A percentile compares a stretch with the other conserved stretches of the same genome.
Conservation (phyloP, 1,140 invertebrate species). For the Bombus polaris region DNA sequence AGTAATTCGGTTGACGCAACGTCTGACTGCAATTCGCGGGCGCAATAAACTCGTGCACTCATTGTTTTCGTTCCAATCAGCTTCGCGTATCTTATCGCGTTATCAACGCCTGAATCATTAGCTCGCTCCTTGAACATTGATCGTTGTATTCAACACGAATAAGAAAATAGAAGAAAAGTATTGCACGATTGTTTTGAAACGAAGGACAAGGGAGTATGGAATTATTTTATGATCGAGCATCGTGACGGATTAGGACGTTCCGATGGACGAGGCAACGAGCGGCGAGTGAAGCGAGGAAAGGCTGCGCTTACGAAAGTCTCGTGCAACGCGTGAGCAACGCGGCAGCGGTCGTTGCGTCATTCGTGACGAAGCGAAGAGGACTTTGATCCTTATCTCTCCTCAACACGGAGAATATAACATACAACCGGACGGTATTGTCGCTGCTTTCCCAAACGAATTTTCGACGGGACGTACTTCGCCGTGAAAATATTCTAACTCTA, state of each 20-base stretch:
- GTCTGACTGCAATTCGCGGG: conserved; percentile 23
- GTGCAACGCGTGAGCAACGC: conserved; percentile 63
- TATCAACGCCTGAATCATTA: conserved; percentile 3
- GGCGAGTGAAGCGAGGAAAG: conserved; percentile 12
- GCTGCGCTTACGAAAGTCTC: conserved; percentile 61
- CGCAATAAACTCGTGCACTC: conserved; percentile 51
- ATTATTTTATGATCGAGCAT: no score
- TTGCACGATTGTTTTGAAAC: neutral
- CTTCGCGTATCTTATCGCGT: conserved; percentile 53
- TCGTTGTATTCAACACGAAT: neutral
- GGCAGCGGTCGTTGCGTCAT: conserved; percentile 57
- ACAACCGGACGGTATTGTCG: neutral
- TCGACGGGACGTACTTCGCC: neutral
- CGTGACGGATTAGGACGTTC: neutral
- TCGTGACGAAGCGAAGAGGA: conserved; percentile 45
- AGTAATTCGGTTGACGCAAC: conserved; percentile 50
- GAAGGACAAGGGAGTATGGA: neutral
- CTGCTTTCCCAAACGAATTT: conserved; percentile 21
- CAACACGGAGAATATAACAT: neutral
- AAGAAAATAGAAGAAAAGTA: neutral
- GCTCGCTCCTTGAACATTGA: neutral
- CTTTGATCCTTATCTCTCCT: conserved; percentile 34
- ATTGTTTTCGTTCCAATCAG: conserved; percentile 43
- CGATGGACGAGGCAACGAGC: neutral
- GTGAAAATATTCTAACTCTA: accelerated